Conservation (phyloP, 2,797 vertebrate species). For the Oryzias dopingdopingensis region DNA sequence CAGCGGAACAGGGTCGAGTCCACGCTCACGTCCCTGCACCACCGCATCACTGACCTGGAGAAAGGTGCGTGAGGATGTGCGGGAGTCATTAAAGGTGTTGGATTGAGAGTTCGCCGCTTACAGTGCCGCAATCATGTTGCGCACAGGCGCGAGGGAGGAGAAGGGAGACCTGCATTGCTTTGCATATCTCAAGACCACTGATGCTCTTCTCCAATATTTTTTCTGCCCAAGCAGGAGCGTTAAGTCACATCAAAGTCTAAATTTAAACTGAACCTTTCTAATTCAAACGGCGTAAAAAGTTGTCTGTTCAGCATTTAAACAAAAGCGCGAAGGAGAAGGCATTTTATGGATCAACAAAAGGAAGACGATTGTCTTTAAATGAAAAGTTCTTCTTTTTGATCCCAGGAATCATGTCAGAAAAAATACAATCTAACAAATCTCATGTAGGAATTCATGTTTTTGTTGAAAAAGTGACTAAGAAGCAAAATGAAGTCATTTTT, state of each 20-base stretch:
- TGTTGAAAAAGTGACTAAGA: too few species aligned
- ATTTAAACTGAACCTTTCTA: neutral
- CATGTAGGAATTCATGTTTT: too few species aligned
- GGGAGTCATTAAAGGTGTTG: neutral
- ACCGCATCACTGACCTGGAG: constrained; percentile 94
- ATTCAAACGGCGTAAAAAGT: constrained; percentile 30
- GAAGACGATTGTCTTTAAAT: too few species aligned
- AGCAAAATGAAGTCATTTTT: neutral
- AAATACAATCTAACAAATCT: too few species aligned
- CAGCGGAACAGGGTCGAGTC: constrained; percentile 91
- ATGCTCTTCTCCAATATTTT: constrained; percentile 19
- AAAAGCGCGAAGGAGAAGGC: constrained; percentile 12
- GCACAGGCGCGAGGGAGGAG: constrained; percentile 33
- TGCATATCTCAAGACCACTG: constrained; percentile 66
- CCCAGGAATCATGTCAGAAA: too few species aligned
- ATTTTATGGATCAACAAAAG: constrained; percentile 6
- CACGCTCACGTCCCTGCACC: constrained; percentile 91
- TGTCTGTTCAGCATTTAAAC: constrained; percentile 23
- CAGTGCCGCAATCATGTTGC: constrained; percentile 61
- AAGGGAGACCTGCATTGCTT: constrained; percentile 71
- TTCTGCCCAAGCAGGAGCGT: neutral
- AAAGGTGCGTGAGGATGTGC: constrained; percentile 80
- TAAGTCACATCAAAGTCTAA: neutral
- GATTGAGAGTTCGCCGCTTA: neutral
- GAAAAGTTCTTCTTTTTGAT: too few species aligned